Conservation (phyloP, 2,797 vertebrate species). For the Centroberyx gerrardi region DNA sequence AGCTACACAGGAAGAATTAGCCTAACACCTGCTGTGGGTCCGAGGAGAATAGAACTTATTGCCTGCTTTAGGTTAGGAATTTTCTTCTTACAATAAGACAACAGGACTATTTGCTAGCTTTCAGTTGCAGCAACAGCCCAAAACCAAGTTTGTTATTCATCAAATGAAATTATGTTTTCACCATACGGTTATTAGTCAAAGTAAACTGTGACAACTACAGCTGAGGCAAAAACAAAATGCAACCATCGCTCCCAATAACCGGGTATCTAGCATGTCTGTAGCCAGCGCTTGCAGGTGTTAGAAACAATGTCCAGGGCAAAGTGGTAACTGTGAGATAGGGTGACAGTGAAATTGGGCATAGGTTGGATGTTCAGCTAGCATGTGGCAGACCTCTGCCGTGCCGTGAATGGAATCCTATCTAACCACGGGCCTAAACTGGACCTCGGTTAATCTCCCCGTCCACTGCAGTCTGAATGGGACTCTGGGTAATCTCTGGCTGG, state of each 20-base stretch:
- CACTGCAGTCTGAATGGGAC: background rate
- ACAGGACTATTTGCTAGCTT: no score
- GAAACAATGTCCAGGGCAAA: background rate
- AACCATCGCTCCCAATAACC: background rate
- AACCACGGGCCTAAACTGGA: conserved; percentile 12
- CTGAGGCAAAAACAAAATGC: background rate
- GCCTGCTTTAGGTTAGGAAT: no score
- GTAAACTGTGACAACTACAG: background rate
- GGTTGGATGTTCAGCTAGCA: background rate
- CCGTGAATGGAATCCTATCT: background rate
- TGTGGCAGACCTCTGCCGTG: background rate
- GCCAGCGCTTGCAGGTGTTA: no score
- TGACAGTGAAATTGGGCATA: background rate
- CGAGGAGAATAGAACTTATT: background rate
- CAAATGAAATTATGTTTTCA: background rate
- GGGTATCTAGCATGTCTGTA: no score
- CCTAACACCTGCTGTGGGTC: no score
- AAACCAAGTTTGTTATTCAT: background rate
- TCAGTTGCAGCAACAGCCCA: background rate
- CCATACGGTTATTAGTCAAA: background rate
- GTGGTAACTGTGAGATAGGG: background rate
- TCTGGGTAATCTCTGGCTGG: background rate
- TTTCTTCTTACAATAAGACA: no score
- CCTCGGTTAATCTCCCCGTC: background rate
- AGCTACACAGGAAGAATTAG: background rate